Base-by-base conservation (phyloP, 92 coral and sea anemone genomes). In the Actinernus sp. region DNA sequence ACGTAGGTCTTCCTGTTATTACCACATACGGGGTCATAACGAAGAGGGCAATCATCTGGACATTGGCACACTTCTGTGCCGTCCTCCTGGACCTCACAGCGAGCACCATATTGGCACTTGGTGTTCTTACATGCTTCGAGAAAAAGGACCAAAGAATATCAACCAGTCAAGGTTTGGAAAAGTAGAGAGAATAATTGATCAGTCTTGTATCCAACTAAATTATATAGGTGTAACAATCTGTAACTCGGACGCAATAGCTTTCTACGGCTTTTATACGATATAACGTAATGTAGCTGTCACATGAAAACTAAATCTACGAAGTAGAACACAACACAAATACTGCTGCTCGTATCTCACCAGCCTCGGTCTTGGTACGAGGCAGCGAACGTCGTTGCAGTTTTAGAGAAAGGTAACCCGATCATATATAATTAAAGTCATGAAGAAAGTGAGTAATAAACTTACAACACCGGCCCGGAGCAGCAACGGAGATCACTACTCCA, bases 11-110 rank as follows among this genome's bases (percentile, higher is more conserved):
- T 92, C 25, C 81, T 76, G 56, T 91, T 88, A 75, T 61, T 84
- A 2, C 96, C 99, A 47, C 99, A 95, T 18, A 95, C 73, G 4
- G 99, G 99, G 9, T 73, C 69, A 48, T 79, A 95, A 26, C 66
- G 55, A 43, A 95, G 78, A 24, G 86, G 90, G 74, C 99, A 95
- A 72, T 76, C 57, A 29, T 56, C 48, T 13, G 95, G 88, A 64
- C 99, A 95, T 57, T 71, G 71, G 30, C 99, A 95, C 27, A 71
- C 63, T 31, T 86, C 86, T 6, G 66, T 29, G 38, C 99, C 97
- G 59, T 95, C 97, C 63, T 80, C 97, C 20, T 70, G 85, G 38
- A 74, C 78, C 60, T 78, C 90, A 56, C 99, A 95, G 40, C 47
- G 64, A 7, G 92, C 97, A 19, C 97, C 93, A 44, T 36, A 78